Evolutionary conservation across 2,888 invertebrate species (phyloP), one percentile per base, ranked within the genome.

Genomic region (Dendrolimus houi): DNA sequence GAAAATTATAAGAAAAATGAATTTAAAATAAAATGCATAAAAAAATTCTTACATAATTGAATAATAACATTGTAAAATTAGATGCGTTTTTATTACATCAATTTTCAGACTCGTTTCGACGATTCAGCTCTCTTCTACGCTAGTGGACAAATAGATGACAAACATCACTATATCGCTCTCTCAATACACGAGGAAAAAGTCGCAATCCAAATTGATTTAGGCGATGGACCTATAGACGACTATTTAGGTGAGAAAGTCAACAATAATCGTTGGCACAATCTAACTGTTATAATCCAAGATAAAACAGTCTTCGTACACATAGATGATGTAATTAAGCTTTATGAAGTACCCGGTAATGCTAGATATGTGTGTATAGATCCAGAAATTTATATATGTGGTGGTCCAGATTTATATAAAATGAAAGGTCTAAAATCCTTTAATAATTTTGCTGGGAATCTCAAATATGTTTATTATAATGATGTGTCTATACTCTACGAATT

Each of bases 71-170:
- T 2, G 6, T 29, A 29, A 29, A 29, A 29, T 29, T 29, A 29
- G 29, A 29, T 29, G 29, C 3, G 29, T 29, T 29, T 29, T 29
- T 29, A 29, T 7, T 47, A 7, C 8, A 10, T 47, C 9, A 47
- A 47, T 60, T 86, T 85, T 58, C 92, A 96, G 94, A 98, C 98
- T 9, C 93, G 94, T 69, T 96, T 96, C 85, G 97, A 97, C 77
- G 96, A 98, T 75, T 98, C 98, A 9, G 97, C 96, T 2, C 83
- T 98, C 61, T 96, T 98, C 78, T 98, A 98, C 79, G 98, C 98
- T 7, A 97, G 97, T 68, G 98, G 98, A 17, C 97, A 97, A 75
- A 96, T 96, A 56, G 95, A 95, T 58, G 95, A 95, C 47, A 95
- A 96, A 69, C 95, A 96, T 74, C 98, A 97, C 78, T 97, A 98